Base-by-base conservation (phyloP, 2,113 vertebrate genomes). In the Sciurus niger region DNA sequence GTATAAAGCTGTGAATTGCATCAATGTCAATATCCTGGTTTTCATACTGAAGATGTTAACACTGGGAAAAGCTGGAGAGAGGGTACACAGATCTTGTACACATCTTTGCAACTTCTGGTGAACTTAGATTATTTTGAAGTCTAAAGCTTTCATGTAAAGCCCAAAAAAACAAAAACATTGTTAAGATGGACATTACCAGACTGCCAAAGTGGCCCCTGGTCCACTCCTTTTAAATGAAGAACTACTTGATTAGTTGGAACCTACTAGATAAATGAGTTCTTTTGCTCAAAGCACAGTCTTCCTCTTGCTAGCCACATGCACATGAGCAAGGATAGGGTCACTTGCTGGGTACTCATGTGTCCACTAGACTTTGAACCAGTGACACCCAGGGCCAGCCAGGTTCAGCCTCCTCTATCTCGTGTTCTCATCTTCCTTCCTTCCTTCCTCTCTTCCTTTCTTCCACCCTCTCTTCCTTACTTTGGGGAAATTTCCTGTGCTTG, bases 381-480 rank as follows among this genome's bases (percentile, higher is more conserved):
- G 40, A 65, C 40, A 32, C 22, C 60, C 37, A 22, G 76, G 28
- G 12, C 16, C 28, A 48, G 1, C 16, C 43, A 90, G 73, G 20
- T 25, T 93, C 37, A 78, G 67, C 28, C 32, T 91, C 53, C 20
- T 67, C 18, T 17, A 25, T n/a, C 13, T 25, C 5, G 37, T 28
- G 20, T 18, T 9, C 17, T 65, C 67, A 13, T n/a, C 34, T 51
- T 30, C 51, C 40, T 53, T 72, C 28, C 51, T 3, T 10, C 1
- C 28, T 90, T 10, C 32, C 92, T 89, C 92, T 70, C 20, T 70
- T 2, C 8, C 8, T 53, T 95, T 77, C 94, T 90, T 8, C 4
- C 82, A 84, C 92, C 40, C n/a, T 17, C 68, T 18, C 84, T 95
- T 83, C 84, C 78, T 96, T 80, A n/a, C 84, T 32, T 8, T n/a